Percentiles rank a stretch among this genome's conserved stretches.
phyloP scores from a whole-genome alignment of 2,888 invertebrate genomes.

The Belgica antarctica region DNA sequence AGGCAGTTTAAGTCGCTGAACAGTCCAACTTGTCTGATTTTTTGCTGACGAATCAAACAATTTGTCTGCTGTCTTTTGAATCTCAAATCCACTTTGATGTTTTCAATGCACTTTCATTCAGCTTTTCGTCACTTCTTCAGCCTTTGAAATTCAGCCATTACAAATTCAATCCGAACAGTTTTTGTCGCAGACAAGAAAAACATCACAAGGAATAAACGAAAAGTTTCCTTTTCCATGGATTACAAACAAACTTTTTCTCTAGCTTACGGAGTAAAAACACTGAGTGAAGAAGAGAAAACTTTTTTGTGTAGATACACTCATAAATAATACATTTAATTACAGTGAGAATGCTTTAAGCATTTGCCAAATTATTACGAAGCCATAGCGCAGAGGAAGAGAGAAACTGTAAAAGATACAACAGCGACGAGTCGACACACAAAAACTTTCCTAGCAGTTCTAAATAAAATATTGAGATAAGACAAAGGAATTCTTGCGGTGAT shows the following conservation, averaged over 20 bases:
- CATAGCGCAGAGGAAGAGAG: not conserved
- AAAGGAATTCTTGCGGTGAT: not conserved
- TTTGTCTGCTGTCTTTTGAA: not conserved
- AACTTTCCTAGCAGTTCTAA: not conserved
- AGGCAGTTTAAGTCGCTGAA: conserved; percentile 20
- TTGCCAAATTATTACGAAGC: not conserved
- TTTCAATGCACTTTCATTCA: not conserved
- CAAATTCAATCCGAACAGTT: too few relatives aligned
- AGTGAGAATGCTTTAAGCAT: conserved; percentile 11
- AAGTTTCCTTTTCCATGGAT: too few relatives aligned
- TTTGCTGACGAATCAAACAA: not conserved
- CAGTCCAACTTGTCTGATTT: not conserved
- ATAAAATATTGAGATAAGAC: not conserved
- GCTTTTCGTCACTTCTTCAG: not conserved
- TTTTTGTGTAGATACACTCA: conserved; percentile 17
- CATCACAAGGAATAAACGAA: too few relatives aligned
- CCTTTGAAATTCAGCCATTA: not conserved
- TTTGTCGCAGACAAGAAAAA: too few relatives aligned
- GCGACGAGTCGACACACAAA: not conserved
- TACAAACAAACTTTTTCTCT: not conserved
- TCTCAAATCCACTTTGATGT: not conserved
- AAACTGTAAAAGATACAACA: not conserved
- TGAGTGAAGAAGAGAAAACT: not conserved
- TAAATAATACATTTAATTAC: conserved; percentile 41
- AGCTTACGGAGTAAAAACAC: not conserved